A percentile compares a stretch with the other conserved stretches of the same genome.
Evolutionary conservation across 2,888 invertebrate species (phyloP).

Genomic region (Chrysomela aeneicollis): DNA sequence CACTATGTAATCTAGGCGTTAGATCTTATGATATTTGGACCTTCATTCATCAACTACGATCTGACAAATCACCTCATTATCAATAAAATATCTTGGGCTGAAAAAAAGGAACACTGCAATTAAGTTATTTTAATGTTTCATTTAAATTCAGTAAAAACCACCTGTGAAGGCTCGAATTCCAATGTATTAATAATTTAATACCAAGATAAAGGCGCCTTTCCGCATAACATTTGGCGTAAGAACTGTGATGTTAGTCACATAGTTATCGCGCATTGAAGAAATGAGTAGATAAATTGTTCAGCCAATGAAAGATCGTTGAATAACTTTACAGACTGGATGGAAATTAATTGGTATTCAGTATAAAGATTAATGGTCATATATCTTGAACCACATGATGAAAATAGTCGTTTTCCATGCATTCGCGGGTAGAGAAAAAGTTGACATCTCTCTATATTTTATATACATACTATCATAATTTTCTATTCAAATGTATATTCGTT

Average conservation of each 20-base stretch:
- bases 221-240: constrained; percentile 20
- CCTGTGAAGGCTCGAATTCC: background rate
- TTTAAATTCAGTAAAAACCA: constrained; percentile 30
- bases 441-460: too few relatives aligned
- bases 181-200: background rate
- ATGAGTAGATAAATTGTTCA: too few relatives aligned
- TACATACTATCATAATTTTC: too few relatives aligned
- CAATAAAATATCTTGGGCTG: constrained; percentile 11
- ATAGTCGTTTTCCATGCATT: too few relatives aligned
- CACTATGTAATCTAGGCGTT: constrained; percentile 20
- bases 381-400: too few relatives aligned
- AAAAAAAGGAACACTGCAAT: constrained; percentile 19
- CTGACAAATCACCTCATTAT: constrained; percentile 34
- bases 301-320: too few relatives aligned
- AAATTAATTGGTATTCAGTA: too few relatives aligned
- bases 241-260: constrained; percentile 8
- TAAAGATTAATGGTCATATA: too few relatives aligned
- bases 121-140: constrained; percentile 32
- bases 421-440: too few relatives aligned
- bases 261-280: constrained; percentile 3
- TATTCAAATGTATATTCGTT: too few relatives aligned
- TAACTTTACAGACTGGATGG: too few relatives aligned
- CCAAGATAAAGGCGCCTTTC: constrained; percentile 9
- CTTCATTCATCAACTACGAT: constrained; percentile 25
- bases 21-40: constrained; percentile 37